Evolutionary conservation across 1,140 invertebrate genomes (phyloP), one percentile per base, ranked within the genome.

Genomic region (Chironomus tepperi): DNA sequence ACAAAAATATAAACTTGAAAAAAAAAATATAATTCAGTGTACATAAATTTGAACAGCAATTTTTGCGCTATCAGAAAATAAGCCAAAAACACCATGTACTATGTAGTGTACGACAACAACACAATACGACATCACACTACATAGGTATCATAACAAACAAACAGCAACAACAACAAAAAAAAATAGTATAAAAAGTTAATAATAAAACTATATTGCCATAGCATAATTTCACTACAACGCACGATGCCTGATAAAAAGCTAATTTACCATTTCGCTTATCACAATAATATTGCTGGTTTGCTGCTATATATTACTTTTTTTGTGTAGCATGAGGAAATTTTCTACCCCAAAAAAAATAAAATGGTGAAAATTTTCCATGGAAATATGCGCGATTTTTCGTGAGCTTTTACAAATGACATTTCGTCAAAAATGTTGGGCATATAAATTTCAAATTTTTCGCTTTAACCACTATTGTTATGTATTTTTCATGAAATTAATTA

Each of bases 71-170:
- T 70, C 65, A 70, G 18, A 21, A 70, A 70, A 18, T n/a, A 70
- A 18, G n/a, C 65, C n/a, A 70, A 70, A 67, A 70, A 70, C 65
- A 70, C 65, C 65, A 21, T 70, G 65, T 67, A 67, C 64, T n/a
- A 7, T 47, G 43, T 47, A 47, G 8, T 47, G 43, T 57, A 57
- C 47, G 47, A 57, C 47, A 57, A 57, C 47, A 12, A 57, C 47
- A 57, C 47, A 57, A 57, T 57, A 57, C n/a, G n/a, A 12, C 12
- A 57, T 57, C 47, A 57, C 12, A 57, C 10, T 57, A 57, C 47
- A 57, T 57, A 57, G 47, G 65, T 70, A 70, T 70, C 16, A 21
- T 70, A 16, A 9, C 65, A 21, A 9, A 16, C n/a, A 16, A 19
- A 57, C 2, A 12, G n/a, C n/a, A 12, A 12, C 47, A 19, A 18